phyloP scores from a whole-genome alignment of 2,797 vertebrate genomes.

The Macropodus opercularis region DNA sequence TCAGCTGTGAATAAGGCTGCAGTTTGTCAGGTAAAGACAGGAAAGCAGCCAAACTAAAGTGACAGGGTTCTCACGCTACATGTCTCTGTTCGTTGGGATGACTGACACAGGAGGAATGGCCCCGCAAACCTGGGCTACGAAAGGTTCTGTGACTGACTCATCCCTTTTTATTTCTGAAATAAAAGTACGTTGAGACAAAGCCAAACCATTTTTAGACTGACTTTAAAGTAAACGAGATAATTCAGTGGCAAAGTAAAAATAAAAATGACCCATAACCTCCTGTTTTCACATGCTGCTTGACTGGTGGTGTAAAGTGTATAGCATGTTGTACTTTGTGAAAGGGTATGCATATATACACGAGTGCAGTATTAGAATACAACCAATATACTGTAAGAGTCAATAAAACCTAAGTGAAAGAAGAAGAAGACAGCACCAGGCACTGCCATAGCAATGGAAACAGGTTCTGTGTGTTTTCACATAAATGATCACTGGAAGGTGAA shows the following conservation, averaged over 20 bases:
- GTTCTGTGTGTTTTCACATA: too few relatives aligned
- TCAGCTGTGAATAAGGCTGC: neutral
- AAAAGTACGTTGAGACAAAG: constrained; percentile 5
- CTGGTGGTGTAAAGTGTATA: neutral
- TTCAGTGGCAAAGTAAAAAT: constrained; percentile 9
- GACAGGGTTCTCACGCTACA: constrained; percentile 17
- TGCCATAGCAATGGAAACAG: too few relatives aligned
- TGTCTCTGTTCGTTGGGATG: constrained; percentile 28
- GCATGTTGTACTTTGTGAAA: neutral
- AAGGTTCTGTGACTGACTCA: neutral
- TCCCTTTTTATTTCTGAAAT: constrained; percentile 23
- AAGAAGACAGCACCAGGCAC: too few relatives aligned
- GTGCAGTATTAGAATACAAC: too few relatives aligned
- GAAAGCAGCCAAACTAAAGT: neutral
- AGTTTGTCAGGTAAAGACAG: neutral
- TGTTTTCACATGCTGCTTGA: neutral
- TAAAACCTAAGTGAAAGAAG: too few relatives aligned
- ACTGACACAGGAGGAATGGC: constrained; percentile 27
- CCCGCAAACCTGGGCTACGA: neutral
- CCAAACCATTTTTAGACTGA: constrained; percentile 51
- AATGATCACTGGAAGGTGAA: too few relatives aligned
- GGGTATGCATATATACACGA: too few relatives aligned
- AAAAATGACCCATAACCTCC: constrained; percentile 13
- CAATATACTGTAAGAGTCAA: too few relatives aligned
- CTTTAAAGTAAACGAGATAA: constrained; percentile 18